Evolutionary conservation across 2,888 invertebrate species (phyloP).

Genomic region (Cyclophora albipunctata): DNA sequence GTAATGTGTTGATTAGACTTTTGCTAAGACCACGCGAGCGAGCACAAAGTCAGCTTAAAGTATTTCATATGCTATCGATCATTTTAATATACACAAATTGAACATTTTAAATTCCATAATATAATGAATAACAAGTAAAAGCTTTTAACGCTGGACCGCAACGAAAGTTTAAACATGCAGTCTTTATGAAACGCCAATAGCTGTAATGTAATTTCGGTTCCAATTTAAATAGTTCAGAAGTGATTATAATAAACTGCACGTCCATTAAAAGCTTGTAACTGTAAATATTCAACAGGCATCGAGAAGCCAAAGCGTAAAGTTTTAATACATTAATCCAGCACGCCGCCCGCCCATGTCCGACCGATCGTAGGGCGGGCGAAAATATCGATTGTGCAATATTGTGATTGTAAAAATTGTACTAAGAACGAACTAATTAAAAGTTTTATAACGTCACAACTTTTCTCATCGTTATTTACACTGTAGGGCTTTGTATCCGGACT

Average conservation of each 20-base stretch:
- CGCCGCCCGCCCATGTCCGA: slow-evolving; percentile 11
- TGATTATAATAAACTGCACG: slow-evolving; percentile 9
- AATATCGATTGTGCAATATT: slow-evolving; percentile 25
- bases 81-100: too few species aligned
- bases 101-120: too few species aligned
- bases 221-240: slow-evolving; percentile 8
- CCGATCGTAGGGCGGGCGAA: slow-evolving; percentile 5
- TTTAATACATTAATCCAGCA: slow-evolving; percentile 23
- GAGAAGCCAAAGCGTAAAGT: slow-evolving; percentile 20
- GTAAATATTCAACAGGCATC: slow-evolving; percentile 22
- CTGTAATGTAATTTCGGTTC: slow-evolving; percentile 3
- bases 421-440: slow-evolving; percentile 35
- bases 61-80: too few species aligned
- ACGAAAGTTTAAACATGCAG: too few species aligned
- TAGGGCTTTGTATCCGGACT: slow-evolving; percentile 13
- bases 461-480: slow-evolving; percentile 19
- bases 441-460: slow-evolving; percentile 34
- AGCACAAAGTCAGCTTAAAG: too few species aligned
- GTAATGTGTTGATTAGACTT: too few species aligned
- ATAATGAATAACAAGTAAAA: too few species aligned
- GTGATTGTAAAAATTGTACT: slow-evolving; percentile 25
- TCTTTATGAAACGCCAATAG: too few species aligned
- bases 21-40: too few species aligned
- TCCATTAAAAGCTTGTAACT: slow-evolving; percentile 11
- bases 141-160: too few species aligned